phyloP scores from a whole-genome alignment of 2,113 vertebrate species.

The Stictonetta naevosa region DNA sequence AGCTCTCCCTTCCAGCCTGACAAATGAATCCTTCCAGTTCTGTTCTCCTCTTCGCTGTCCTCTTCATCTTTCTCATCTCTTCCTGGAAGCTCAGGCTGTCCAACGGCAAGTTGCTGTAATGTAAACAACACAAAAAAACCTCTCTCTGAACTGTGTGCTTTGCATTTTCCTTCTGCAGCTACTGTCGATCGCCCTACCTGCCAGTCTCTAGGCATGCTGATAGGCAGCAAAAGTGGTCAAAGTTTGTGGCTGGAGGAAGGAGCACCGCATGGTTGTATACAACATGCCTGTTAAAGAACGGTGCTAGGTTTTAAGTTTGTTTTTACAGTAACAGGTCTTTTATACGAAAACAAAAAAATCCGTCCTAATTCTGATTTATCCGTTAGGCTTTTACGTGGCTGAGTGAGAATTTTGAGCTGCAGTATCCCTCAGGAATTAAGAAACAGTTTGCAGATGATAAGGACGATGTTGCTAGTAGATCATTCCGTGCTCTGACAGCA shows the following conservation, averaged over 20 bases:
- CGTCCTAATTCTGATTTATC: not conserved
- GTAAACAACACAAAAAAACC: not conserved
- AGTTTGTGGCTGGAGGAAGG: not conserved
- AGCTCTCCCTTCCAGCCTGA: not conserved
- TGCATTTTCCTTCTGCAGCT: not conserved
- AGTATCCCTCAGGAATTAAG: not conserved
- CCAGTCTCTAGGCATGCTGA: not conserved
- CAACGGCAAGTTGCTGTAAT: not conserved
- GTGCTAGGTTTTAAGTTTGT: not conserved
- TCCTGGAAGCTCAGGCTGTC: conserved; percentile 5
- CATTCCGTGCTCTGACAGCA: not conserved
- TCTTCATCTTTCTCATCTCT: not conserved
- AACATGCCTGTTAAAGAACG: not conserved
- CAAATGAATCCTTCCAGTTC: conserved; percentile 1
- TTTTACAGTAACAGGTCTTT: not conserved
- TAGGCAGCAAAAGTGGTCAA: not conserved
- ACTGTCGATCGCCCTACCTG: not conserved
- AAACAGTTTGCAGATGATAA: not conserved
- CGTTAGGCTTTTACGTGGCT: not conserved
- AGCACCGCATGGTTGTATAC: not conserved
- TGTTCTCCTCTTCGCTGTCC: not conserved
- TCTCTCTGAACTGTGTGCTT: not conserved
- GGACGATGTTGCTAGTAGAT: not conserved
- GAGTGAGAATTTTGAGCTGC: not conserved
- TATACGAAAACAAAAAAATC: not conserved